Percentiles rank a stretch among this genome's conserved stretches.
These are phyloP conservation scores for Cotesia typhae DNA, from an alignment of 1,140 invertebrate species.

Conservation along the genomic window DNA sequence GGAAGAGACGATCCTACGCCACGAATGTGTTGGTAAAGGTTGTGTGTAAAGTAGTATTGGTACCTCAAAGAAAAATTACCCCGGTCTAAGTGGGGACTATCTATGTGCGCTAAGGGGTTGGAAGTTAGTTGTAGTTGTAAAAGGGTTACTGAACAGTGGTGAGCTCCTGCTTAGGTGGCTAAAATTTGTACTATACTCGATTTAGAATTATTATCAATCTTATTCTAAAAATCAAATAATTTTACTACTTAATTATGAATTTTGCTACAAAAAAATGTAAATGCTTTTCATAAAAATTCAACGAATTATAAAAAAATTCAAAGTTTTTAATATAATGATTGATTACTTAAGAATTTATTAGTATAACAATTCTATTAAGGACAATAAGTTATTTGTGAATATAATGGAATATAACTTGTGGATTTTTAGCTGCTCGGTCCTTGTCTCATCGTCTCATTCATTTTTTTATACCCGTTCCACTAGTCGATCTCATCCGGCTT, in stretches of 20 bases:
- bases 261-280: no score
- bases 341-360: no score
- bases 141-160: constrained; percentile 65
- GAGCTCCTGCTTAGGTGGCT: constrained; percentile 63
- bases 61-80: constrained; percentile 59
- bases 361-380: no score
- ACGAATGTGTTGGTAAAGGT: constrained; percentile 41
- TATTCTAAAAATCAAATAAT: constrained; percentile 18
- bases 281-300: no score
- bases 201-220: constrained; percentile 37
- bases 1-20: constrained; percentile 37
- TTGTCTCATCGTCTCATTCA: constrained; percentile 12
- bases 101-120: constrained; percentile 50
- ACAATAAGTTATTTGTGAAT: not conserved
- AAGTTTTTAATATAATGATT: no score
- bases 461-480: constrained; percentile 18
- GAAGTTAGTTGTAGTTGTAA: constrained; percentile 44
- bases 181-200: constrained; percentile 55
- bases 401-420: constrained; percentile 18
- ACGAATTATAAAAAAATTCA: no score
- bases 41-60: constrained; percentile 47
- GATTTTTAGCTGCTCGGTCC: not conserved
- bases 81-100: constrained; percentile 37
- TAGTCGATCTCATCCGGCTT: constrained; percentile 30
- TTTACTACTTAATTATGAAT: not conserved